Percentiles rank a stretch among this genome's conserved stretches.
Conservation (phyloP, 2,888 invertebrate species). For the Phrixothrix hirtus region DNA sequence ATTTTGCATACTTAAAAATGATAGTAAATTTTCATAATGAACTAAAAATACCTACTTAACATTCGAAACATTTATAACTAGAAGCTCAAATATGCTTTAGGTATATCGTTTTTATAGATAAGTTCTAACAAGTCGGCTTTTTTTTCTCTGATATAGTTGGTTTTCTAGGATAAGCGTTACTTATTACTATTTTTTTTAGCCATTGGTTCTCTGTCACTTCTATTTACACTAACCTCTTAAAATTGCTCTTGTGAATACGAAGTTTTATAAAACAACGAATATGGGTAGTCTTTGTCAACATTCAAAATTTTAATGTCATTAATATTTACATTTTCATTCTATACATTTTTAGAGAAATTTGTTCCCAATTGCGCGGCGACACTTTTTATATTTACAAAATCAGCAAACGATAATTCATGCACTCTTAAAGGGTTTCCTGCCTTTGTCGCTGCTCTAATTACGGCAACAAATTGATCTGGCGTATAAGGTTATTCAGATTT, state of each 20-base stretch:
- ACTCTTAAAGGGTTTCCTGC: background rate
- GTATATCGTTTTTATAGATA: too few species aligned
- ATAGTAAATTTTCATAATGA: too few species aligned
- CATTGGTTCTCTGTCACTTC: background rate
- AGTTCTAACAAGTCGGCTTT: too few species aligned
- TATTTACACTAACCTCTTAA: background rate
- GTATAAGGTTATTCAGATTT: background rate
- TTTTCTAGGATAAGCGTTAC: too few species aligned
- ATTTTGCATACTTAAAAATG: too few species aligned
- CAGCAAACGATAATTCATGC: background rate
- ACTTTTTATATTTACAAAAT: background rate
- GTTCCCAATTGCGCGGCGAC: background rate
- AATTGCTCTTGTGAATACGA: background rate
- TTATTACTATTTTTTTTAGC: too few species aligned
- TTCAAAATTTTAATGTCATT: background rate
- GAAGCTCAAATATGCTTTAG: too few species aligned
- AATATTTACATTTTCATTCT: too few species aligned
- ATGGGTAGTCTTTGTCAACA: background rate
- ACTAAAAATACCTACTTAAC: too few species aligned
- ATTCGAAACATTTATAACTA: too few species aligned
- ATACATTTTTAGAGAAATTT: background rate
- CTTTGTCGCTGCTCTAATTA: background rate
- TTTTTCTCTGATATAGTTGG: too few species aligned
- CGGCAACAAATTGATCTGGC: conserved; percentile 2
- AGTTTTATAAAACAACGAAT: conserved; percentile 2